A percentile compares a stretch with the other conserved stretches of the same genome.
Evolutionary conservation across 1,140 invertebrate species (phyloP).

Genomic region (Stegodyphus mimosarum): DNA sequence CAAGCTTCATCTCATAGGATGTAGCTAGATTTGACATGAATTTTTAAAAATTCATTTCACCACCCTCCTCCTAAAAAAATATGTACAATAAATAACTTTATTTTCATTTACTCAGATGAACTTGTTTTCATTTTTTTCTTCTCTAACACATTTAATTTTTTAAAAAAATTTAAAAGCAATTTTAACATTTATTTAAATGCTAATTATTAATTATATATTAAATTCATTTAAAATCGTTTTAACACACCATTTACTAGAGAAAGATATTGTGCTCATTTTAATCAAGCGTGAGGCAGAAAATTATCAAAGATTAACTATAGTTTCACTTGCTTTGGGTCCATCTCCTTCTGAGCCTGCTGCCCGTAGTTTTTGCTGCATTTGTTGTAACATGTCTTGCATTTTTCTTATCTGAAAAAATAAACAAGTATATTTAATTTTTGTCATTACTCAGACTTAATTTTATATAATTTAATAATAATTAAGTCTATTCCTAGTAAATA

Average conservation of each 20-base stretch:
- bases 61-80: slow-evolving; percentile 50
- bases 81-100: slow-evolving; percentile 26
- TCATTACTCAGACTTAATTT: background rate
- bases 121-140: too few species aligned
- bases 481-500: background rate
- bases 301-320: background rate
- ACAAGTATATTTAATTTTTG: too few species aligned
- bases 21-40: slow-evolving; percentile 12
- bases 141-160: too few species aligned
- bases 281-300: background rate
- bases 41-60: slow-evolving; percentile 55
- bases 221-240: too few species aligned
- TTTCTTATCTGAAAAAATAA: slow-evolving; percentile 80
- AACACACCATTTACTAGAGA: too few species aligned
- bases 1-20: slow-evolving; percentile 35
- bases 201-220: too few species aligned
- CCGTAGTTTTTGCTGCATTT: slow-evolving; percentile 93
- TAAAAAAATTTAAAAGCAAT: too few species aligned
- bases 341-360: slow-evolving; percentile 49
- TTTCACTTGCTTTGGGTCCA: slow-evolving; percentile 45
- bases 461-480: background rate
- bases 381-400: slow-evolving; percentile 95
- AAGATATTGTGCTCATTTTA: too few species aligned
- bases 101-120: too few species aligned
- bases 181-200: too few species aligned